phyloP scores from a whole-genome alignment of 2,113 vertebrate species.

The Nesoenas mayeri region DNA sequence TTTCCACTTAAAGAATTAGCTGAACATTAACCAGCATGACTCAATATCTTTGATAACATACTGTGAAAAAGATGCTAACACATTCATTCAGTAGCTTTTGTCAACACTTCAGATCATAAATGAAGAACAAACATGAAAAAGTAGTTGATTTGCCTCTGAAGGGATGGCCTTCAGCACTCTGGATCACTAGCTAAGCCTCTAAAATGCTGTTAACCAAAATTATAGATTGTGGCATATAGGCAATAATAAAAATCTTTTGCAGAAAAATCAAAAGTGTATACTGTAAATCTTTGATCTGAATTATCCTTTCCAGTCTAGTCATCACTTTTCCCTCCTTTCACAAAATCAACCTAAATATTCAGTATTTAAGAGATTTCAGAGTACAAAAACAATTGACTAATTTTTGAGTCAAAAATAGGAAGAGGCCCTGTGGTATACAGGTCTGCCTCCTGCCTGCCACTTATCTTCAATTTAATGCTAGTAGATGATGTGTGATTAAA shows the following conservation, averaged over 20 bases:
- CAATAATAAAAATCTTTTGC: not conserved
- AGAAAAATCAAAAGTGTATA: not conserved
- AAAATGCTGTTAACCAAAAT: not conserved
- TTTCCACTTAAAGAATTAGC: not conserved
- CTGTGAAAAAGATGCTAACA: not conserved
- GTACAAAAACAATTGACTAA: not conserved
- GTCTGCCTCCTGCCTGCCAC: not conserved
- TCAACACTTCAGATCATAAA: not conserved
- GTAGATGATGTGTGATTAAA: slow-evolving; percentile 11
- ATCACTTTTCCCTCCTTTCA: not conserved
- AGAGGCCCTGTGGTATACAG: not conserved
- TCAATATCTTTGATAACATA: not conserved
- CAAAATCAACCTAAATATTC: not conserved
- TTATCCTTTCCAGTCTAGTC: not conserved
- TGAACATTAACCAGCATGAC: not conserved
- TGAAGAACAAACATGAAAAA: not conserved
- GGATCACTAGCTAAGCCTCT: not conserved
- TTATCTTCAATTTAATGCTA: not conserved
- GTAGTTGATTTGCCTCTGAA: not conserved
- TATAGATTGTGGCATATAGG: not conserved
- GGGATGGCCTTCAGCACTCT: not conserved
- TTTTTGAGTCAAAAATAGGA: not conserved
- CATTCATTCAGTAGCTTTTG: not conserved
- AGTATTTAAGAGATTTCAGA: not conserved
- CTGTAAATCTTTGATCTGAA: not conserved